Evolutionary conservation across 2,888 invertebrate species (phyloP).

Genomic region (Macrosiphum euphorbiae): DNA sequence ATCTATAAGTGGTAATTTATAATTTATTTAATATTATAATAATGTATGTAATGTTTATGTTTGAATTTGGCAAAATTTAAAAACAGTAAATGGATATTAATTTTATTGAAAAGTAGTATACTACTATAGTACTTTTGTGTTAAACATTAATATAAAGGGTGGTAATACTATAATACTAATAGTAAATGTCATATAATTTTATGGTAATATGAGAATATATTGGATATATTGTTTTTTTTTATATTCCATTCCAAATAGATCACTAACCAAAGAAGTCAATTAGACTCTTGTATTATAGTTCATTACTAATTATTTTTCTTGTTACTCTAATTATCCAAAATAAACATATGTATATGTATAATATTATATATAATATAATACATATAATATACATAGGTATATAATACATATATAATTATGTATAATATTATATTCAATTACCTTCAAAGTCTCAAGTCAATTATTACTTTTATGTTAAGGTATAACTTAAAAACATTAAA

Average conservation of each 20-base stretch:
- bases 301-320: background rate
- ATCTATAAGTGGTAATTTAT: background rate
- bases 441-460: background rate
- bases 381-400: too few species aligned
- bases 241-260: background rate
- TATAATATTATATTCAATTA: background rate
- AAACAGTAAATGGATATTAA: background rate
- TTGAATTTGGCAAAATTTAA: background rate
- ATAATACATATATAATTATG: too few species aligned
- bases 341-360: too few species aligned
- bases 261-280: background rate
- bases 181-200: background rate
- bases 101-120: background rate
- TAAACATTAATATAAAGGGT: background rate
- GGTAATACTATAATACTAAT: background rate
- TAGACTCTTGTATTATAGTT: background rate
- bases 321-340: background rate
- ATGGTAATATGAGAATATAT: background rate
- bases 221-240: background rate
- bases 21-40: background rate
- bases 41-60: background rate
- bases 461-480: background rate
- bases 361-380: too few species aligned
- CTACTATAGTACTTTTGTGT: background rate
- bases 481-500: background rate